Evolutionary conservation across 2,888 invertebrate species (phyloP), one percentile per base, ranked within the genome.

Genomic region (Dendrolimus pini): DNA sequence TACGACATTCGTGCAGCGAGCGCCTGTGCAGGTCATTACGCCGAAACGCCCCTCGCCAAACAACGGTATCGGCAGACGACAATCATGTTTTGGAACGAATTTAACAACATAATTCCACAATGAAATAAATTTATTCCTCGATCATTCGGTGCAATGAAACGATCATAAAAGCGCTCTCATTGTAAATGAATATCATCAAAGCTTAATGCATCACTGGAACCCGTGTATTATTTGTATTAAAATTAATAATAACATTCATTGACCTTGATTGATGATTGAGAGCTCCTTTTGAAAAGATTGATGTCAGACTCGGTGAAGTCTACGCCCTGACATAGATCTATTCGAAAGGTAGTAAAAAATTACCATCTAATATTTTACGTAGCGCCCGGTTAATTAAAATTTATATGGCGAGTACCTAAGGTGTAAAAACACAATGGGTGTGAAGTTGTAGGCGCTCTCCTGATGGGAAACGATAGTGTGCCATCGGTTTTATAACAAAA

Each of bases 391-490:
- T 76, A 79, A 79, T 83, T 80, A 77, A 75, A 79, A 75, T 73
- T 69, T 73, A 68, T 73, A 72, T 70, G 67, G 69, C 65, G 68
- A 67, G 62, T 65, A 56, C 47, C 9, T 47, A 47, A 47, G 47
- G 63, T 63, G 69, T 63, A 71, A 72, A 70, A 75, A 69, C 68
- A 75, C 66, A 72, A 74, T 70, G 69, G 70, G 65, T 65, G 61
- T 64, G 64, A 66, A 61, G 68, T 66, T 65, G 67, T 68, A 69
- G 67, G 69, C 65, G 71, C 66, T 74, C 65, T 73, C 73, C 72
- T 70, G 77, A 72, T 72, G 74, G 74, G 76, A 75, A 78, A 79
- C 71, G 85, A 86, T 87, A 89, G 84, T 87, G 76, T 83, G 81
- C 70, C 82, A 80, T 71, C 74, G 69, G 71, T 72, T 71, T 68